Conservation (phyloP, 2,797 vertebrate genomes). For the Enteromius argenteus region DNA sequence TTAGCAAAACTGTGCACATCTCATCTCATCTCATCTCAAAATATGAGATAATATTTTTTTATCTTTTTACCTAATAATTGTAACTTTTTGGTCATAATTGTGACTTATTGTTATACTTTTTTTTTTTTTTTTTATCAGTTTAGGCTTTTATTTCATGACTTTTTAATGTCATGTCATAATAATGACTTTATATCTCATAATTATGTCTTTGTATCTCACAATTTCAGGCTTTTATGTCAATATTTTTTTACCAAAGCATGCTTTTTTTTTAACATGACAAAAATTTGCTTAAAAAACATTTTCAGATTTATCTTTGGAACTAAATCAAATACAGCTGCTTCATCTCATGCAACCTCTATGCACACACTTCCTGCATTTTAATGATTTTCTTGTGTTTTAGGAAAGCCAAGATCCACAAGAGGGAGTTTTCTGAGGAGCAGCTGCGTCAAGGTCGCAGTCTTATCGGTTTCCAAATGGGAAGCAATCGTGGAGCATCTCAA, state of each 20-base stretch:
- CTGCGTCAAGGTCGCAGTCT: slow-evolving; percentile 85
- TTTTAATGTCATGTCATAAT: neutral
- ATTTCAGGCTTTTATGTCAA: neutral
- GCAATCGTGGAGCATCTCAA: slow-evolving; percentile 87
- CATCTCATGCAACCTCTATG: neutral
- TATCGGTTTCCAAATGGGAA: slow-evolving; percentile 88
- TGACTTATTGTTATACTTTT: neutral
- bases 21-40: neutral
- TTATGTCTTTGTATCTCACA: neutral
- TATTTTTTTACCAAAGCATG: neutral
- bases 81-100: too few relatives aligned
- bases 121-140: too few relatives aligned
- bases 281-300: neutral
- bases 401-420: slow-evolving; percentile 85
- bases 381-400: slow-evolving; percentile 63
- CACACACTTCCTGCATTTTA: neutral
- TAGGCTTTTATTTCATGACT: neutral
- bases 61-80: neutral
- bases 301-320: neutral
- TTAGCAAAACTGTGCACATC: too few relatives aligned
- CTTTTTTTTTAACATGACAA: neutral
- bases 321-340: neutral
- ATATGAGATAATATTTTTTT: neutral
- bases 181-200: neutral
- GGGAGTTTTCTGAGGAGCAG: slow-evolving; percentile 88